Conservation (phyloP, 2,797 vertebrate species). For the Aulostomus chinensis region DNA sequence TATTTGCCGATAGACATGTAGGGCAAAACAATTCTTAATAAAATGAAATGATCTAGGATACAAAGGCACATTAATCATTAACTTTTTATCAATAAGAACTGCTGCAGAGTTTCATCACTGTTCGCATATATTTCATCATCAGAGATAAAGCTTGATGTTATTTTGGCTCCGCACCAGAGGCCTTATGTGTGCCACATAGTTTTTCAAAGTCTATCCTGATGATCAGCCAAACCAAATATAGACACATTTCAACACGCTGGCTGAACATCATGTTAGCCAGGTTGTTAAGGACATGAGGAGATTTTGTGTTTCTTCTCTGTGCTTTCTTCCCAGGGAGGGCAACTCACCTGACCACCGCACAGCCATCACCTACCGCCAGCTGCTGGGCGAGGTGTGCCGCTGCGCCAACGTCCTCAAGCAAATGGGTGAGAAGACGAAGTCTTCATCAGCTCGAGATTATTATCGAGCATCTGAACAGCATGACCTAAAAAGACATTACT, state of each 20-base stretch:
- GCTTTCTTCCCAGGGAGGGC: slow-evolving; percentile 77
- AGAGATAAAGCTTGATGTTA: no score
- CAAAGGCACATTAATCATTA: no score
- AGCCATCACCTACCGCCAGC: slow-evolving; percentile 78
- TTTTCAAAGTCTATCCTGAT: slow-evolving; percentile 42
- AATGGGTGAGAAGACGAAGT: slow-evolving; percentile 71
- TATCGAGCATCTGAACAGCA: background rate
- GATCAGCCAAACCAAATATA: slow-evolving; percentile 54
- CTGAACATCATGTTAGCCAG: background rate
- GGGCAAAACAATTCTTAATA: no score
- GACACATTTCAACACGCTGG: no score
- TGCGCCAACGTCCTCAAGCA: slow-evolving; percentile 81
- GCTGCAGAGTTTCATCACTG: slow-evolving; percentile 8
- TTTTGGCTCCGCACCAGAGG: no score
- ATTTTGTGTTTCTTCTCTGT: slow-evolving; percentile 5
- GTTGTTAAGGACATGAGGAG: background rate
- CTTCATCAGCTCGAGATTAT: background rate
- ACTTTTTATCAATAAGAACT: background rate
- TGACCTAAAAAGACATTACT: no score
- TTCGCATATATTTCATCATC: slow-evolving; percentile 18
- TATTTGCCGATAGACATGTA: no score
- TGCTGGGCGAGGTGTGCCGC: slow-evolving; percentile 82
- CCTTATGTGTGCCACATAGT: slow-evolving; percentile 27
- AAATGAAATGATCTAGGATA: no score
- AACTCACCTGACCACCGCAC: slow-evolving; percentile 79